Percentiles rank a stretch among this genome's conserved stretches.
Evolutionary conservation across 2,888 invertebrate genomes (phyloP).

Genomic region (Dermolepida albohirtum): DNA sequence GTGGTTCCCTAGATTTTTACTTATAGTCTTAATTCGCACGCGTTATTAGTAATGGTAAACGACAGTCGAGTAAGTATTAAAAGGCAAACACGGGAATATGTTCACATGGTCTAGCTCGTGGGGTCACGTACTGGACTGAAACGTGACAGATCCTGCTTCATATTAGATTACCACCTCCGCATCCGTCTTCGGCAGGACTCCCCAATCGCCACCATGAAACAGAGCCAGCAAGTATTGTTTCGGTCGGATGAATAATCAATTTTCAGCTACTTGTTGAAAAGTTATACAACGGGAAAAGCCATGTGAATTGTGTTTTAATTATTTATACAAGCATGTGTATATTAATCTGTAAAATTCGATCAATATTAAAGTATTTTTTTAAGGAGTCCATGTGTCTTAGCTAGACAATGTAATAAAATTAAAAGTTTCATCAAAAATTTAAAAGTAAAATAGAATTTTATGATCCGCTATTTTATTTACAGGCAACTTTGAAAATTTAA

Average conservation of each 20-base stretch:
- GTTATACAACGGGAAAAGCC: neutral
- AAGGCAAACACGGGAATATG: slow-evolving; percentile 60
- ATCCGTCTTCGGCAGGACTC: slow-evolving; percentile 43
- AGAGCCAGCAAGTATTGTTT: slow-evolving; percentile 24
- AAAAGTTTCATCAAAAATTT: no score
- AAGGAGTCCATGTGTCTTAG: no score
- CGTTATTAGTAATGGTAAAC: slow-evolving; percentile 1
- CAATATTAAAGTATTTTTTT: no score
- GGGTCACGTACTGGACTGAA: slow-evolving; percentile 64
- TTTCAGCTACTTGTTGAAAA: slow-evolving; percentile 31
- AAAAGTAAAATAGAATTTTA: no score
- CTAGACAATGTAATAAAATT: no score
- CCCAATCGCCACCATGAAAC: slow-evolving; percentile 27
- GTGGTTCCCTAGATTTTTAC: slow-evolving; percentile 43
- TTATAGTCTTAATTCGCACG: slow-evolving; percentile 11
- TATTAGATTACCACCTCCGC: slow-evolving; percentile 62
- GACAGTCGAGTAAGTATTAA: slow-evolving; percentile 50
- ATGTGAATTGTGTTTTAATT: slow-evolving; percentile 3
- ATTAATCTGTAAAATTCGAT: neutral
- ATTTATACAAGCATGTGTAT: neutral
- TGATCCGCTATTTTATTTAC: no score
- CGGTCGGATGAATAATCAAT: slow-evolving; percentile 39
- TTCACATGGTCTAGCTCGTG: slow-evolving; percentile 62
- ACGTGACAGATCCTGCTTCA: slow-evolving; percentile 65
- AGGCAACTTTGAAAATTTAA: no score